Percentiles rank a stretch among this genome's conserved stretches.
Conservation (phyloP, 2,888 invertebrate species). For the Eulithis testata region DNA sequence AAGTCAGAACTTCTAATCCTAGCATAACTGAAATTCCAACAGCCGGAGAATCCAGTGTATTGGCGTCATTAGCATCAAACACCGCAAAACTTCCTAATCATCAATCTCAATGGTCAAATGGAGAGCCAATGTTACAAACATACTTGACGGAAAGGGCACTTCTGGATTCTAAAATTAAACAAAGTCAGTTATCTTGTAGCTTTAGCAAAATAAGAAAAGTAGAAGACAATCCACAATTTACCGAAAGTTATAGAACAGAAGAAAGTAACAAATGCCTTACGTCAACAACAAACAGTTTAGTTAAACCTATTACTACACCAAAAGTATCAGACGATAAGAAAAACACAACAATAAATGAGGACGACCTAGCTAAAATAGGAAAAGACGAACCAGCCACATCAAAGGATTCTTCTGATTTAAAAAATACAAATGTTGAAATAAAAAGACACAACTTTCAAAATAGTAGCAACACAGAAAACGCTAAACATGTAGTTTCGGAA, state of each 20-base stretch:
- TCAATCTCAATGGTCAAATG: conserved; percentile 82
- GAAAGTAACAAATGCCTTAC: conserved; percentile 49
- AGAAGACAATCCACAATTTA: conserved; percentile 63
- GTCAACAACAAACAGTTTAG: conserved; percentile 45
- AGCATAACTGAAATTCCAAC: conserved; percentile 84
- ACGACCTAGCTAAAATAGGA: conserved; percentile 47
- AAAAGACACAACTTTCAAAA: conserved; percentile 59
- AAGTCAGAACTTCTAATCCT: conserved; percentile 59
- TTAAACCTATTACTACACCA: conserved; percentile 46
- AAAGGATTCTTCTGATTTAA: conserved; percentile 47
- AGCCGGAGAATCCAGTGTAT: conserved; percentile 85
- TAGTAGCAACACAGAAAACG: conserved; percentile 75
- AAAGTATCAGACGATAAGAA: conserved; percentile 49
- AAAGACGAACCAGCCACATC: conserved; percentile 54
- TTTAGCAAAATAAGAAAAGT: conserved; percentile 69
- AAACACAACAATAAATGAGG: conserved; percentile 45
- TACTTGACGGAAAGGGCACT: conserved; percentile 90
- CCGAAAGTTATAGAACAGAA: conserved; percentile 55
- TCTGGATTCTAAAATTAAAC: conserved; percentile 89
- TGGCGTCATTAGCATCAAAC: conserved; percentile 86
- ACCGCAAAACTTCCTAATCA: conserved; percentile 86
- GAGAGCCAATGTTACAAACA: conserved; percentile 88
- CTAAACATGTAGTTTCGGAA: conserved; percentile 87
- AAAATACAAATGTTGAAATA: conserved; percentile 48
- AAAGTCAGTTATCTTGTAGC: conserved; percentile 82